Evolutionary conservation across 2,888 invertebrate genomes (phyloP).

Genomic region (Seira musarum): DNA sequence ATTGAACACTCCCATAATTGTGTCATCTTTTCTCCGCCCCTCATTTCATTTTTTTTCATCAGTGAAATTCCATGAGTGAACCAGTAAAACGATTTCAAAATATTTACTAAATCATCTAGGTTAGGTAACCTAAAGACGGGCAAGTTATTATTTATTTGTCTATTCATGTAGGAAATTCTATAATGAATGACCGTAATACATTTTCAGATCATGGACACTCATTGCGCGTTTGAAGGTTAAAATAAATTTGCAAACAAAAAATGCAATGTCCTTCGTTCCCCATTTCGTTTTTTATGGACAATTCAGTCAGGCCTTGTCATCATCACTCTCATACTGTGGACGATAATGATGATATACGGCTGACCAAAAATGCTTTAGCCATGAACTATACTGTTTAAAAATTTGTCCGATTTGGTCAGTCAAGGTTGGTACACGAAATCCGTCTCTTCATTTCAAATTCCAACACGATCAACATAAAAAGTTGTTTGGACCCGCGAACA

Average conservation of each 20-base stretch:
- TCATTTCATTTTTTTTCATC: not conserved
- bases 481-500: no score
- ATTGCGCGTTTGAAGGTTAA: slow-evolving; percentile 1
- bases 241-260: slow-evolving; percentile 13
- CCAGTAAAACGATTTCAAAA: slow-evolving; percentile 15
- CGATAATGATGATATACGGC: not conserved
- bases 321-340: no score
- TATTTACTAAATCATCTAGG: not conserved
- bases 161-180: not conserved
- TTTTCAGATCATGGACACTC: not conserved
- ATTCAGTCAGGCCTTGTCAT: not conserved
- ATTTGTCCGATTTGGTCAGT: not conserved
- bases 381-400: not conserved
- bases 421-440: not conserved
- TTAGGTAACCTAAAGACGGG: slow-evolving; percentile 12
- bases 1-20: slow-evolving; percentile 39
- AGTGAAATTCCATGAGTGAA: slow-evolving; percentile 1
- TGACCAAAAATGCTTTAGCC: not conserved
- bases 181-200: not conserved
- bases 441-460: no score
- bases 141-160: not conserved
- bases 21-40: slow-evolving; percentile 22
- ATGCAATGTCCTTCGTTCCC: slow-evolving; percentile 14
- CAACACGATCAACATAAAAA: no score
- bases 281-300: slow-evolving; percentile 1